Evolutionary conservation across 2,888 invertebrate genomes (phyloP), one percentile per base, ranked within the genome.

Genomic region (Pachycephus smyrnensis): DNA sequence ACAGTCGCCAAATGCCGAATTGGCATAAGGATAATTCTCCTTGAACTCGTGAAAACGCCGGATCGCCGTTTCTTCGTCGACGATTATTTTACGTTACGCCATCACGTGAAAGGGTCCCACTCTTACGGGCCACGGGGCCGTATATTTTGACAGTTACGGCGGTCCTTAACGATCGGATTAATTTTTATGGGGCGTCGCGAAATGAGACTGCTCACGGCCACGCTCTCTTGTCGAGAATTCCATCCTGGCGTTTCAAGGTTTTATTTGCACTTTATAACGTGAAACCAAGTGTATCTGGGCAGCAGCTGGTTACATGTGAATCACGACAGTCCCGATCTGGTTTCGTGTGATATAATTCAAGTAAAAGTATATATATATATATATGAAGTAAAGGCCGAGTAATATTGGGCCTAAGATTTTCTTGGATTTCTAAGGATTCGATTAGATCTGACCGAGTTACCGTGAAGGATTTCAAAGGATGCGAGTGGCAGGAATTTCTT

Each of bases 151-250:
- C 86, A 86, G 86, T 88, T 87, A 87, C 83, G 83, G 84, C 86
- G 81, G 79, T 82, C 81, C 82, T 87, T 88, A 89, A 88, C 88
- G 88, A 87, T 87, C 86, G 85, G 88, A 89, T 89, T 90, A 89
- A 90, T 90, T 89, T 89, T 90, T 88, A 89, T 85, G 85, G 87
- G 82, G 77, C 76, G 84, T 84, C 82, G 85, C 86, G 82, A 85
- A 88, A 87, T 85, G 86, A 86, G 86, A 86, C 83, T 84, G 82
- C 80, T 79, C 81, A 73, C 77, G 75, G 73, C 68, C 75, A 40
- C 37, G 69, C 81, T 55, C 55, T 55, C 55, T 23, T 55, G 55
- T 55, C 55, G 55, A 23, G 23, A 23, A 55, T 55, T 55, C 23
- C 23, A 23, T 55, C 76, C 79, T 78, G 82, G 73, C 82, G 76